Percentiles rank a stretch among this genome's conserved stretches.
Conservation (phyloP, 37 sponge, comb jelly and placozoan species). For the Tethya wilhelma region DNA sequence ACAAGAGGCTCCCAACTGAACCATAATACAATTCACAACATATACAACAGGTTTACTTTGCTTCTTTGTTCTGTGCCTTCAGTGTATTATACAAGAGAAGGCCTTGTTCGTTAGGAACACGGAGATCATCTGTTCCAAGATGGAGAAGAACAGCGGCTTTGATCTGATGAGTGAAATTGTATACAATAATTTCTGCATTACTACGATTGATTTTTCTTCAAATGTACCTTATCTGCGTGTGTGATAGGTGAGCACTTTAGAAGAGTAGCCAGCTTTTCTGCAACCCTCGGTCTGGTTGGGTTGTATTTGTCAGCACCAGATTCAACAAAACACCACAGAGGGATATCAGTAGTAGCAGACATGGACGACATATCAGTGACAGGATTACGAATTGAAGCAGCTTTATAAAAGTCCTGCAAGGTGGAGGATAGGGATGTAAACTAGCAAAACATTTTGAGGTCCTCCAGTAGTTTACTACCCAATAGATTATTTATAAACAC, state of each 20-base stretch:
- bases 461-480: too few species aligned
- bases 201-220: too few species aligned
- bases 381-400: conserved; percentile 88
- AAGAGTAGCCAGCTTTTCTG: conserved; percentile 56
- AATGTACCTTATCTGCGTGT: conserved; percentile 63
- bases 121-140: conserved; percentile 63
- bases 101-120: conserved; percentile 72
- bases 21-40: background rate
- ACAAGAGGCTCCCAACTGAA: background rate
- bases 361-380: conserved; percentile 87
- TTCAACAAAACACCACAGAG: conserved; percentile 89
- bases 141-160: conserved; percentile 56
- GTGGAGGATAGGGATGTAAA: background rate
- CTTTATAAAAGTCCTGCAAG: conserved; percentile 87
- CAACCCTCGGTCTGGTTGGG: conserved; percentile 31
- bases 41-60: conserved; percentile 33
- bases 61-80: conserved; percentile 61
- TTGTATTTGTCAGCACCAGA: conserved; percentile 70
- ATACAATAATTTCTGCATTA: background rate
- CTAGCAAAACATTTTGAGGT: background rate
- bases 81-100: conserved; percentile 52
- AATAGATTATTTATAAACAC: background rate
- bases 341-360: conserved; percentile 80
- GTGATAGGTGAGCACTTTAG: conserved; percentile 80
- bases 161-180: conserved; percentile 35